phyloP scores from a whole-genome alignment of 2,113 vertebrate genomes.

The Ciconia boyciana region DNA sequence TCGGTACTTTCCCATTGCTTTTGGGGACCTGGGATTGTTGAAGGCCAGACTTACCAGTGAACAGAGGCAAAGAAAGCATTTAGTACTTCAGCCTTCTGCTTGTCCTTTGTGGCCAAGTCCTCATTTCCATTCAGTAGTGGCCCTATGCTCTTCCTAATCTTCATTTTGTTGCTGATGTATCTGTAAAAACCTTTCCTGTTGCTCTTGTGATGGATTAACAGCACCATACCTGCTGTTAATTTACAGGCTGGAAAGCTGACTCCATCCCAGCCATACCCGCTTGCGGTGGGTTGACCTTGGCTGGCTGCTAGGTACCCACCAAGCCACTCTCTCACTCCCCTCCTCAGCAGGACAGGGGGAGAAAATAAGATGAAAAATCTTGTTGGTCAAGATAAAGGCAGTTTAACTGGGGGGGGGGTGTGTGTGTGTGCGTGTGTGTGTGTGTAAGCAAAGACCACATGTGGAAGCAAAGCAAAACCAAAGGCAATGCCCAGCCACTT shows the following conservation, averaged over 20 bases:
- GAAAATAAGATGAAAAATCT: neutral
- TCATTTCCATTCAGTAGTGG: neutral
- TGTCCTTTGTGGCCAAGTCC: neutral
- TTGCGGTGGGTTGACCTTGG: neutral
- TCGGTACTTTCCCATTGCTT: neutral
- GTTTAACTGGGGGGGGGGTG: neutral
- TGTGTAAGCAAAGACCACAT: accelerated
- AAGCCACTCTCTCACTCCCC: neutral
- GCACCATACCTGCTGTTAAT: neutral
- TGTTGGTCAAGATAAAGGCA: neutral
- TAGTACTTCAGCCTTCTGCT: neutral
- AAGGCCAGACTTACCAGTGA: neutral
- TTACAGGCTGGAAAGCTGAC: neutral
- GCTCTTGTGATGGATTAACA: neutral
- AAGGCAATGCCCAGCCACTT: neutral
- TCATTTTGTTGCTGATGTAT: neutral
- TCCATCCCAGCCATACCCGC: neutral
- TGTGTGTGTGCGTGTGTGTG: too few relatives aligned
- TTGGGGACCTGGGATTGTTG: neutral
- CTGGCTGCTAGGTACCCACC: neutral
- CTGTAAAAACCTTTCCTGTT: neutral
- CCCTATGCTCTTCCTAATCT: neutral
- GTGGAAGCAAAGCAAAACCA: neutral
- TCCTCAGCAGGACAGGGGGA: neutral
- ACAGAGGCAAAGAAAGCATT: too few relatives aligned